Base-by-base conservation (phyloP, 92 coral and sea anemone genomes). In the Metridium senile region DNA sequence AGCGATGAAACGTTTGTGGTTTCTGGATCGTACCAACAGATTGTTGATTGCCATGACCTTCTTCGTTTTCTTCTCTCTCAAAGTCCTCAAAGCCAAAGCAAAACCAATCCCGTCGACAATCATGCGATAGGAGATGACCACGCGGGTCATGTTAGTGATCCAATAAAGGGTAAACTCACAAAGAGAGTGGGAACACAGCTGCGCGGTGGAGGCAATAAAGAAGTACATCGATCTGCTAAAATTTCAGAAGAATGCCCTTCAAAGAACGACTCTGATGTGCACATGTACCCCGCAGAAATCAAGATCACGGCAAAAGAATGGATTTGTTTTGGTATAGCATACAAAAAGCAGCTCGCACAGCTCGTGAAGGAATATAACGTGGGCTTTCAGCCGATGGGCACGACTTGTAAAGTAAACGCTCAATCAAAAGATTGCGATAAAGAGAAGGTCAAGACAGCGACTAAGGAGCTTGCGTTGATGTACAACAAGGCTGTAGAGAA, bases 11-110 rank as follows among this genome's bases (percentile, higher is more conserved):
- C 54, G 34, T 52, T 66, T 35, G 32, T 77, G 28, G 0, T 77
- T 45, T 25, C 82, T 17, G 82, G 82, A 2, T 51, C 82, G 3
- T 77, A 49, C 31, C 30, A 77, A n/a, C 74, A 77, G 31, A 77
- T 77, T 26, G 62, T 47, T 21, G 26, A 47, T 8, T 62, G 56
- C 17, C 71, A 49, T 46, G 25, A 71, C 17, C 10, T 43, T 9
- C 49, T 62, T 22, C 18, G 18, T 49, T 18, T 27, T 8, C 46
- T 33, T 0, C 49, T 74, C 28, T n/a, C n/a, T n/a, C 22, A 35
- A 58, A 22, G 69, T 18, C 4, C 28, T n/a, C n/a, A n/a, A n/a
- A n/a, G n/a, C n/a, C n/a, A n/a, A n/a, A n/a, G n/a, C n/a, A n/a
- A n/a, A n/a, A n/a, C n/a, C n/a, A n/a, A n/a, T n/a, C n/a, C n/a